Evolutionary conservation across 1,140 invertebrate species (phyloP).

Genomic region (Bombus soroeensis): DNA sequence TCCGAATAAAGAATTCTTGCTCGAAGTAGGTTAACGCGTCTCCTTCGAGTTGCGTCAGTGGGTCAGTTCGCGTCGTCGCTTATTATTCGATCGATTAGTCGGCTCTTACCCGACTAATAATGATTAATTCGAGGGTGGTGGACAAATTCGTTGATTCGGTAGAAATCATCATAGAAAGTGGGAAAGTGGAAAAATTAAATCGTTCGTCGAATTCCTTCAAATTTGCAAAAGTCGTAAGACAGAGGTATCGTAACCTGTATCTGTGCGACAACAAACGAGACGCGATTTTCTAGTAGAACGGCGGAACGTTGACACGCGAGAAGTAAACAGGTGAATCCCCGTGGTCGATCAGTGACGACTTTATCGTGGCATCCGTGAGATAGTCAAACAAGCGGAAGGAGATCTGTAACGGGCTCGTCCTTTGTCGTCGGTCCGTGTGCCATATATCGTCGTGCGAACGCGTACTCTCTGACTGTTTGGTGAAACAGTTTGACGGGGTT

Average conservation of each 20-base stretch:
- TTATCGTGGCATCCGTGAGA: constrained; percentile 76
- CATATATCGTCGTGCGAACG: constrained; percentile 72
- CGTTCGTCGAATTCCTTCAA: too few relatives aligned
- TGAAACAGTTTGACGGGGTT: constrained; percentile 79
- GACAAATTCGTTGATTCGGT: too few relatives aligned
- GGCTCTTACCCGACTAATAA: not conserved
- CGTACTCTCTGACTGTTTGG: constrained; percentile 71
- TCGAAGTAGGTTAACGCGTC: not conserved
- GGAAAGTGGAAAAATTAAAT: too few relatives aligned
- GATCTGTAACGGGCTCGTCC: constrained; percentile 74
- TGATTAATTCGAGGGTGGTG: not conserved
- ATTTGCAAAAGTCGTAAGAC: too few relatives aligned
- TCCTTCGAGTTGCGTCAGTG: not conserved
- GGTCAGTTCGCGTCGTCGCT: not conserved
- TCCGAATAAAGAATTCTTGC: not conserved
- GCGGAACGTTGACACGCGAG: not conserved
- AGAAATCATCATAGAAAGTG: too few relatives aligned
- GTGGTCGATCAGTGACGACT: constrained; percentile 52
- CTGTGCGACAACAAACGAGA: not conserved
- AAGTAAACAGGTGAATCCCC: constrained; percentile 39
- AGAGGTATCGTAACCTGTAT: too few relatives aligned
- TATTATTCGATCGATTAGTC: not conserved
- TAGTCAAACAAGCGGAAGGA: constrained; percentile 76
- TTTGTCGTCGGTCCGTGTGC: constrained; percentile 60
- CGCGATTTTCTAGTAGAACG: not conserved